phyloP scores from a whole-genome alignment of 2,888 invertebrate genomes.

The Pammene aurita region DNA sequence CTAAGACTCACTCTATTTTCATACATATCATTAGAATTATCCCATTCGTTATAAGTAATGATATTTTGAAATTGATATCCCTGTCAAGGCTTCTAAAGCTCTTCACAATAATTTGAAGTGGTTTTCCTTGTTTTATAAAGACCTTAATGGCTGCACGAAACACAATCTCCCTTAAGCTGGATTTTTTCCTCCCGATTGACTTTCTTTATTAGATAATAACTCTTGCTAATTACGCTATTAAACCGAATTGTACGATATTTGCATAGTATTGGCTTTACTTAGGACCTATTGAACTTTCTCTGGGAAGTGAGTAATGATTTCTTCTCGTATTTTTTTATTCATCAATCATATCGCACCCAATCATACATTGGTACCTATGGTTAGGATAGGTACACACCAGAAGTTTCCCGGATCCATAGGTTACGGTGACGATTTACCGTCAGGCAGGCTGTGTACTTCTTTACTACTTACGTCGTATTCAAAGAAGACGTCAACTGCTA shows the following conservation, averaged over 20 bases:
- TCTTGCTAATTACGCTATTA: slow-evolving; percentile 39
- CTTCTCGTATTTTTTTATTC: too few relatives aligned
- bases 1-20: too few relatives aligned
- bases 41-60: background rate
- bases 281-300: slow-evolving; percentile 3
- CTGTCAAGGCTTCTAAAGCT: slow-evolving; percentile 7
- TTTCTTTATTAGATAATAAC: slow-evolving; percentile 41
- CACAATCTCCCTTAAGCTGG: slow-evolving; percentile 30
- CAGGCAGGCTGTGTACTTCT: too few relatives aligned
- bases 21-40: background rate
- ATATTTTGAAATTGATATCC: slow-evolving; percentile 1
- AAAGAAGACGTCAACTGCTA: too few relatives aligned
- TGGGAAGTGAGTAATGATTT: background rate
- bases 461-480: too few relatives aligned
- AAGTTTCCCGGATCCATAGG: too few relatives aligned
- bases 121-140: slow-evolving; percentile 35
- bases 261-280: slow-evolving; percentile 36
- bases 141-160: slow-evolving; percentile 26
- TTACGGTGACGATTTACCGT: too few relatives aligned
- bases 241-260: slow-evolving; percentile 35
- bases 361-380: too few relatives aligned
- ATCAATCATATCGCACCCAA: too few relatives aligned
- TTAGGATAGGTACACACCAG: too few relatives aligned
- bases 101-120: slow-evolving; percentile 24
- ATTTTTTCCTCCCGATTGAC: slow-evolving; percentile 33